Conservation (phyloP, 1,140 invertebrate genomes). For the Drosophila albomicans region DNA sequence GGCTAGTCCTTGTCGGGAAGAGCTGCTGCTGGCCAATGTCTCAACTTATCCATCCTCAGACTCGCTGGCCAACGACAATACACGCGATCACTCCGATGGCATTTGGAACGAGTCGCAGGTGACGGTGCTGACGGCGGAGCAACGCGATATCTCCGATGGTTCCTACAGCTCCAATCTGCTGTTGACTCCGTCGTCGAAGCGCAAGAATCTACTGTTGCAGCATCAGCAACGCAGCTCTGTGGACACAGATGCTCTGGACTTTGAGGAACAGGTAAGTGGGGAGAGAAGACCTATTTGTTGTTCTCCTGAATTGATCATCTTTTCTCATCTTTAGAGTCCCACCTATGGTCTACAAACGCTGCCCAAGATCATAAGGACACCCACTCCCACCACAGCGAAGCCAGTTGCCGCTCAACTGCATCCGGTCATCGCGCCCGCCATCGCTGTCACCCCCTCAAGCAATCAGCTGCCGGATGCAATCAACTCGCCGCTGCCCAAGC, state of each 20-base stretch:
- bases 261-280: conserved; percentile 88
- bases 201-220: conserved; percentile 91
- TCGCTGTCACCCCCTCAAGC: conserved; percentile 63
- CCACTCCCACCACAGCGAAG: conserved; percentile 58
- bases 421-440: conserved; percentile 52
- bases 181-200: conserved; percentile 90
- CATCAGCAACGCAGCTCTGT: conserved; percentile 93
- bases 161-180: conserved; percentile 85
- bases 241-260: conserved; percentile 91
- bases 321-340: conserved; percentile 57
- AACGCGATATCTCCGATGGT: conserved; percentile 84
- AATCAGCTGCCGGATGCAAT: conserved; percentile 42
- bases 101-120: conserved; percentile 95
- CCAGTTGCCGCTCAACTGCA: conserved; percentile 24
- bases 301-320: too few species aligned
- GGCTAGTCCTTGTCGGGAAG: conserved; percentile 85
- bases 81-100: conserved; percentile 92
- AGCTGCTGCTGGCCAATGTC: conserved; percentile 69
- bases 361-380: conserved; percentile 67
- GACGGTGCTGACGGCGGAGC: conserved; percentile 90
- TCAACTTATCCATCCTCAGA: conserved; percentile 93
- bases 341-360: conserved; percentile 75
- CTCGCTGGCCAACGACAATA: conserved; percentile 90
- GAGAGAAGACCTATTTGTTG: too few species aligned
- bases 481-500: conserved; percentile 61